These are phyloP conservation scores for Pelobates cultripes DNA, from an alignment of 2,797 vertebrate species.

Conservation along the genomic window DNA sequence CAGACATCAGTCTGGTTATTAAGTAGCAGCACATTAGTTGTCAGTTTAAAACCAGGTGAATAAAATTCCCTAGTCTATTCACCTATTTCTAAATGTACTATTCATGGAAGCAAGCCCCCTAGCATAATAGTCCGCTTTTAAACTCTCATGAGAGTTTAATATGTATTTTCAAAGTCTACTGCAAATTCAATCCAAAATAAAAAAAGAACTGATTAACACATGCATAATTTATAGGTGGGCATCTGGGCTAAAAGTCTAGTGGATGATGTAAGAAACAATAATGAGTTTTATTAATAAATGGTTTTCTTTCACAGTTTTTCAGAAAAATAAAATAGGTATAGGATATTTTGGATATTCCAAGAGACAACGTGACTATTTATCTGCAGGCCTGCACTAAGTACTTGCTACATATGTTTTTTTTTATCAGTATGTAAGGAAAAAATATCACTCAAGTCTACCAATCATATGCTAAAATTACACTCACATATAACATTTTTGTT, in stretches of 20 bases:
- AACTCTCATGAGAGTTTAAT: background rate
- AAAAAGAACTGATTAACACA: background rate
- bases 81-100: background rate
- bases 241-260: background rate
- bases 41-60: background rate
- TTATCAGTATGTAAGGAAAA: too few species aligned
- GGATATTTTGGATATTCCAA: too few species aligned
- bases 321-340: too few species aligned
- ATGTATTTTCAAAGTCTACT: background rate
- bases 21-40: background rate
- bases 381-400: too few species aligned
- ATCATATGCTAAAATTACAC: too few species aligned
- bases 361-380: too few species aligned
- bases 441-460: too few species aligned
- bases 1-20: background rate
- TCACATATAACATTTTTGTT: too few species aligned
- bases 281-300: too few species aligned
- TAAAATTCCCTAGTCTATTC: background rate
- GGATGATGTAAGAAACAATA: too few species aligned
- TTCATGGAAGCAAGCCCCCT: background rate
- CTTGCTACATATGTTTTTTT: too few species aligned
- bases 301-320: too few species aligned
- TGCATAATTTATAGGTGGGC: background rate
- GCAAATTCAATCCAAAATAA: background rate
- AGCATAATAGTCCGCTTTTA: background rate